Evolutionary conservation across 2,113 vertebrate species (phyloP).

Genomic region (Oncorhynchus kisutch): DNA sequence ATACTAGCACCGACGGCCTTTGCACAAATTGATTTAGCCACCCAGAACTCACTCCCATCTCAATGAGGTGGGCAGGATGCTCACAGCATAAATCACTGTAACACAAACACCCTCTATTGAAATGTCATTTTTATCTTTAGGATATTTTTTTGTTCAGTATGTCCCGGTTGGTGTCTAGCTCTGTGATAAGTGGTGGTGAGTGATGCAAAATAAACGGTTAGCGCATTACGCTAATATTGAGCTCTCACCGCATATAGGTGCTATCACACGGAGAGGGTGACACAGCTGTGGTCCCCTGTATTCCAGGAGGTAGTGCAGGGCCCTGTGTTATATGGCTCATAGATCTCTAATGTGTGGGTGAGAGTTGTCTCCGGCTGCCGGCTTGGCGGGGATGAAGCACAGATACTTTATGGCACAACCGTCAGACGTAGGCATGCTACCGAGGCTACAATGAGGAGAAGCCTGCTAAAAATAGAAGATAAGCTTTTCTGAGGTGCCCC

Average conservation of each 20-base stretch:
- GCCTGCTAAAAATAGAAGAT: slow-evolving; percentile 67
- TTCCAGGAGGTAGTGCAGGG: slow-evolving; percentile 23
- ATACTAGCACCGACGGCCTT: slow-evolving; percentile 57
- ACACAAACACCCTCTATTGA: slow-evolving; percentile 65
- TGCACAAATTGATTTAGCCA: slow-evolving; percentile 72
- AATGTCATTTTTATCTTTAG: slow-evolving; percentile 75
- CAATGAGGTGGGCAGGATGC: slow-evolving; percentile 63
- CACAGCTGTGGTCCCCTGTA: slow-evolving; percentile 34
- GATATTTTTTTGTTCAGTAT: slow-evolving; percentile 33
- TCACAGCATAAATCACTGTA: slow-evolving; percentile 71
- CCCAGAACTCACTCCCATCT: slow-evolving; percentile 66
- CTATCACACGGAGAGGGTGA: slow-evolving; percentile 32
- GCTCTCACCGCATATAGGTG: slow-evolving; percentile 50
- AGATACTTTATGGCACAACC: slow-evolving; percentile 59
- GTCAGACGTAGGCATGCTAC: slow-evolving; percentile 52
- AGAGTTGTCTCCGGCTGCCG: slow-evolving; percentile 59
- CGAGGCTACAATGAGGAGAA: slow-evolving; percentile 61
- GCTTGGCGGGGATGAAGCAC: slow-evolving; percentile 46
- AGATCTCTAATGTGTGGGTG: slow-evolving; percentile 66
- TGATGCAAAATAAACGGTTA: slow-evolving; percentile 49
- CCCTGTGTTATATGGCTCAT: slow-evolving; percentile 40
- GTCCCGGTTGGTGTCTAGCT: slow-evolving; percentile 34
- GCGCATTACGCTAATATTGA: slow-evolving; percentile 53
- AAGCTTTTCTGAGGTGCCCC: slow-evolving; percentile 42
- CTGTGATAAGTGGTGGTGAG: slow-evolving; percentile 49